Evolutionary conservation across 2,888 invertebrate genomes (phyloP).

Genomic region (Clistopyga incitator): DNA sequence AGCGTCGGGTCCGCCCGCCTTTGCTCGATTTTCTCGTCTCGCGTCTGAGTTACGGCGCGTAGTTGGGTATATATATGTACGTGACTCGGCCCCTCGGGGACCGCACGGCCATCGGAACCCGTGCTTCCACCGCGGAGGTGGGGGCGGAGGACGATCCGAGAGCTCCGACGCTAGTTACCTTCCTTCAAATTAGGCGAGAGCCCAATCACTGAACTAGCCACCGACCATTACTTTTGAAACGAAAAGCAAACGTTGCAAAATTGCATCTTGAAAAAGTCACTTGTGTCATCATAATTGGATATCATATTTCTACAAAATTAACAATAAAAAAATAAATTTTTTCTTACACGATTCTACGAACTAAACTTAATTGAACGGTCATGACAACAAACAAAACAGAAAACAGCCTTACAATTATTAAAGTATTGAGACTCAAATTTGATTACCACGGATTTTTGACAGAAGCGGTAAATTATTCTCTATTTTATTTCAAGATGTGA

Average conservation of each 20-base stretch:
- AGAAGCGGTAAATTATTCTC: too few species aligned
- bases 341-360: too few species aligned
- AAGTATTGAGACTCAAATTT: too few species aligned
- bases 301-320: too few species aligned
- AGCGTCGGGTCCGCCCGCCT: constrained; percentile 67
- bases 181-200: constrained; percentile 51
- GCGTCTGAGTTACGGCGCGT: constrained; percentile 65
- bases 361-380: too few species aligned
- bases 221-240: constrained; percentile 8
- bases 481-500: too few species aligned
- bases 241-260: not conserved
- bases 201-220: constrained; percentile 40
- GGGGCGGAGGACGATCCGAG: constrained; percentile 49
- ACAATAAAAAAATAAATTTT: too few species aligned
- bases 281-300: not conserved
- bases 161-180: constrained; percentile 55
- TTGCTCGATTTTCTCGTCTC: constrained; percentile 78
- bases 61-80: constrained; percentile 36
- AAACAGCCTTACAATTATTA: too few species aligned
- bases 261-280: not conserved
- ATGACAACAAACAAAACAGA: too few species aligned
- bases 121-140: constrained; percentile 40
- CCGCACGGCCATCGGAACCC: constrained; percentile 53
- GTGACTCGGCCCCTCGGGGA: constrained; percentile 59
- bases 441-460: too few species aligned